Evolutionary conservation across 2,113 vertebrate species (phyloP), one percentile per base, ranked within the genome.

Genomic region (Brachyhypopomus gauderio): DNA sequence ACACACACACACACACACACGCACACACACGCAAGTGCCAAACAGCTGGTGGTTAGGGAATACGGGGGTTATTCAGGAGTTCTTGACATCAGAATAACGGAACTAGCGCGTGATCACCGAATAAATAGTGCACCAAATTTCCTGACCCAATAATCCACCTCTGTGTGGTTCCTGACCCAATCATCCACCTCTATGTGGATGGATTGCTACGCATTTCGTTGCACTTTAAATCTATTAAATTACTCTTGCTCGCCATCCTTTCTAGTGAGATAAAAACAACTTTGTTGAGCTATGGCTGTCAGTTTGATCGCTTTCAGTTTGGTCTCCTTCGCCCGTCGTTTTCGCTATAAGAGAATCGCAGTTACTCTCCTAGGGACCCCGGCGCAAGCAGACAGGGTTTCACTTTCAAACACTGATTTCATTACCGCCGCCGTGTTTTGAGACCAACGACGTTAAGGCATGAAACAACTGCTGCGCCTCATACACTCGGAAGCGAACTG

Each of bases 331-430:
- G 30, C 30, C 30, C 30, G 30, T 30, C 45, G 41, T 45, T 45
- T 45, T 45, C 11, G 4, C 27, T 19, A 4, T 41, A 19, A 72
- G 73, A 66, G 23, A 67, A 22, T 2, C 9, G 20, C 22, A 72
- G 71, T 27, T 62, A 59, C 52, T 63, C 78, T 60, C 48, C 3
- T 20, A 64, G 78, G 58, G 25, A 48, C 66, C 19, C 66, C n/a
- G 78, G 80, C 52, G 67, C 63, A 60, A n/a, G 38, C 79, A 63
- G 67, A 77, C 58, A 73, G 64, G 75, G 72, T 81, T 86, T 84
- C 63, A 79, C 82, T 84, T 84, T 59, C 72, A 77, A 77, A 74
- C 62, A 20, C 72, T 85, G 86, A 85, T 85, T 85, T 85, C 80
- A 85, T 85, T 85, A 87, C 59, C 0, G 20, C 59, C 69, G 56